Evolutionary conservation across 2,113 vertebrate genomes (phyloP), one percentile per base, ranked within the genome.

Genomic region (Enhydra lutris): DNA sequence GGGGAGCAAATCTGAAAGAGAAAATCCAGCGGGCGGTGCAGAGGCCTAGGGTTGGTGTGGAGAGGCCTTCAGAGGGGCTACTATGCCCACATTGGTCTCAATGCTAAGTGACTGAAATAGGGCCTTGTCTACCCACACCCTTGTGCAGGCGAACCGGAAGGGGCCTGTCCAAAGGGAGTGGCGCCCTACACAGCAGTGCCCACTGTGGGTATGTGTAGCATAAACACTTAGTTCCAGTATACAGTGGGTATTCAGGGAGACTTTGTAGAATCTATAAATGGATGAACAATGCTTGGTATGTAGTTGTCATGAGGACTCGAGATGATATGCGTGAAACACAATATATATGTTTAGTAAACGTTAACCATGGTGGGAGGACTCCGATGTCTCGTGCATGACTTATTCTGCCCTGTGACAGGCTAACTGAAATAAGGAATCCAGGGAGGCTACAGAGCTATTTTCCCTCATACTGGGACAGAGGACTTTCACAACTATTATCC

Each of bases 1-100:
- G 24, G 24, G 86, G 4, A 34, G 1, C 52, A 69, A 26, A 0
- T 69, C 98, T 98, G 92, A 80, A 96, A 97, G 61, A 95, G 50
- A 96, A 89, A 89, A 95, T 29, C 3, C 69, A n/a, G 1, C 3
- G 17, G 23, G 18, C 4, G 8, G 23, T 73, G 4, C 74, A 81
- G 45, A 9, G 39, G 55, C 50, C 45, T 24, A 45, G 47, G 42
- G 34, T 7, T 89, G 55, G 31, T 2, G 14, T 20, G 36, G 26
- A 83, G 29, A 42, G 78, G 42, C 17, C 36, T 45, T 71, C 39
- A 52, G 42, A 12, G 73, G 31, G 71, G 23, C 47, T 42, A 26
- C 7, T 57, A 6, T 24, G 24, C 7, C 78, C n/a, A 50, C 21
- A 36, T 69, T 17, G 24, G 39, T 47, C 78, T 59, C 36, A n/a